These are phyloP conservation scores for Phalanger gymnotis DNA, from an alignment of 2,797 vertebrate genomes.

Conservation along the genomic window DNA sequence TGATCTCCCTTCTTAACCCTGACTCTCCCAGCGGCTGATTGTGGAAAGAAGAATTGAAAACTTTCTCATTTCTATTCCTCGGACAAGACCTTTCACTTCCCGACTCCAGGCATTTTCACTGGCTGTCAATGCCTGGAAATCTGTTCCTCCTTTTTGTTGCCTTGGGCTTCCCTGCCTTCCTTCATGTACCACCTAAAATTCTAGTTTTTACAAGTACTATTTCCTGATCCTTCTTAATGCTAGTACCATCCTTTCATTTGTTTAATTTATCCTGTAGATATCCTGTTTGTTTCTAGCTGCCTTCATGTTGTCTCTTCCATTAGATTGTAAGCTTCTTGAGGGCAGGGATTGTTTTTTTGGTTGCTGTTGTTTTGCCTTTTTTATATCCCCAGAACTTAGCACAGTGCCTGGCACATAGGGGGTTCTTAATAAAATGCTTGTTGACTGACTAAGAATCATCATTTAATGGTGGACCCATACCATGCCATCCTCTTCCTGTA, in stretches of 20 bases:
- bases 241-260: not conserved
- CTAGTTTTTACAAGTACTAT: not conserved
- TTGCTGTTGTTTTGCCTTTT: not conserved
- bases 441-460: not conserved
- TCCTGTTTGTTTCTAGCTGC: not conserved
- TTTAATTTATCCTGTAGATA: not conserved
- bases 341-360: not conserved
- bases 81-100: not conserved
- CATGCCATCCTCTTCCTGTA: not conserved
- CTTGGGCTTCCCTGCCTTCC: not conserved
- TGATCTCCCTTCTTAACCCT: not conserved
- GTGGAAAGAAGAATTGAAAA: not conserved
- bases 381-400: not conserved
- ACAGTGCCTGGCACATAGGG: not conserved
- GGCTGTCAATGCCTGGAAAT: not conserved
- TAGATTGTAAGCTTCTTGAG: not conserved
- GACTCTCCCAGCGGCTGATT: not conserved
- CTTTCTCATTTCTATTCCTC: not conserved
- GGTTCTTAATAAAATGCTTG: not conserved
- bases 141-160: not conserved
- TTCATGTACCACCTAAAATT: not conserved
- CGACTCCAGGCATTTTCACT: not conserved
- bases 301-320: not conserved
- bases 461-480: not conserved
- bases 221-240: not conserved